Evolutionary conservation across 2,113 vertebrate species (phyloP).

Genomic region (Dipodomys merriami): DNA sequence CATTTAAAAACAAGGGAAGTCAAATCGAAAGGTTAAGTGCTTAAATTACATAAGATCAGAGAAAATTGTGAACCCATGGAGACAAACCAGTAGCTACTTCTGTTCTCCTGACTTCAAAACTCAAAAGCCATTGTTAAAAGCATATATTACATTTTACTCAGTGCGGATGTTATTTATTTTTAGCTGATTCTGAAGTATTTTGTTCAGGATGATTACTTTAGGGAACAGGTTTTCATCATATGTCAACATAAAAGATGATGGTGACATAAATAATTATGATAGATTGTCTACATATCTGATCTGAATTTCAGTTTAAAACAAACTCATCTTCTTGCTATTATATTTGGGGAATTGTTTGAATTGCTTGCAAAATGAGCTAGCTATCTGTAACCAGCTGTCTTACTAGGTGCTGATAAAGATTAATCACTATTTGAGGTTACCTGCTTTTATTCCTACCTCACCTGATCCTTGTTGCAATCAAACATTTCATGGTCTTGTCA

Average conservation of each 20-base stretch:
- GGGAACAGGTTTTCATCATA: slow-evolving; percentile 61
- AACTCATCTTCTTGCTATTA: slow-evolving; percentile 66
- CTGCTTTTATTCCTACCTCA: neutral
- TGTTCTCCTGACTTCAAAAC: neutral
- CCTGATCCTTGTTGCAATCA: neutral
- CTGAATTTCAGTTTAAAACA: slow-evolving; percentile 65
- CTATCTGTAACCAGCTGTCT: slow-evolving; percentile 61
- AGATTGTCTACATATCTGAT: slow-evolving; percentile 69
- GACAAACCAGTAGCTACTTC: neutral
- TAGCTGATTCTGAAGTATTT: slow-evolving; percentile 51
- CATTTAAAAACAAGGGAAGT: slow-evolving; percentile 52
- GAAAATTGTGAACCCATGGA: neutral
- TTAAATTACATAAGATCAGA: slow-evolving; percentile 29
- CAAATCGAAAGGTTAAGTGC: neutral
- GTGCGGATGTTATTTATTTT: slow-evolving; percentile 9
- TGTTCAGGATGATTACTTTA: slow-evolving; percentile 61
- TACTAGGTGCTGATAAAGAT: slow-evolving; percentile 66
- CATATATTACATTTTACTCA: neutral
- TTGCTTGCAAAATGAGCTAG: slow-evolving; percentile 57
- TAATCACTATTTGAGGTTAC: slow-evolving; percentile 46
- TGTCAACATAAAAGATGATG: slow-evolving; percentile 74
- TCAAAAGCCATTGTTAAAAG: slow-evolving; percentile 29
- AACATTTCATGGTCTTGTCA: neutral
- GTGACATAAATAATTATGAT: slow-evolving; percentile 76
- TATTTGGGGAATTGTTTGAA: slow-evolving; percentile 73